Evolutionary conservation across 2,113 vertebrate species (phyloP), one percentile per base, ranked within the genome.

Genomic region (Pantherophis guttatus): DNA sequence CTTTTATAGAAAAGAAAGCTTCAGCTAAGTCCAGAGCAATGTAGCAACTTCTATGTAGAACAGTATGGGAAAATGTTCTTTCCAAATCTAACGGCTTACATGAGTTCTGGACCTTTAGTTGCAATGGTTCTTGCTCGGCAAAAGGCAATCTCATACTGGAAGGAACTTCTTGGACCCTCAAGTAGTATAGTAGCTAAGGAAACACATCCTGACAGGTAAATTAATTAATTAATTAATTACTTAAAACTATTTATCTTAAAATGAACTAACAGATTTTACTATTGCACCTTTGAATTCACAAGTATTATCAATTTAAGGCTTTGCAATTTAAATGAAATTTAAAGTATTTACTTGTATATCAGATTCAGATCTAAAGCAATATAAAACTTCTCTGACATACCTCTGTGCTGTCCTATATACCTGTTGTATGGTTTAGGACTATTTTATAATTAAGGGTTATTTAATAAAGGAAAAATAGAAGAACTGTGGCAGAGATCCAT

Each of bases 1-100:
- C 0, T 12, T 93, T 92, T 96, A 12, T 92, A 99, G 99, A 99
- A 98, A 97, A 97, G 98, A 94, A 98, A 96, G 92, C 96, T 99
- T 48, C 98, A 98, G 44, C 96, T 99, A 15, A 99, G 98, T 96
- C 99, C 98, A 88, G 99, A 99, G 95, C 98, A 99, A 91, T 99
- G 99, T 95, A 98, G 98, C 96, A 99, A 99, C 95, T 99, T 99
- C 94, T 99, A 99, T 33, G 98, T 98, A 70, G 98, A 99, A 48
- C 98, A 99, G 1, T 99, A 99, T 94, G 99, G 99, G 58, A 99
- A 98, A 96, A 94, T 98, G 94, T 98, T 98, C 97, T 99, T 99
- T 90, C 98, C 99, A 58, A 99, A 98, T 94, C 96, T 99, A 96
- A 99, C 98, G 86, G 98, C 98, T 48, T 99, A 99, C 94, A 99